Conservation (phyloP, 2,888 invertebrate genomes). For the Apotomis capreana region DNA sequence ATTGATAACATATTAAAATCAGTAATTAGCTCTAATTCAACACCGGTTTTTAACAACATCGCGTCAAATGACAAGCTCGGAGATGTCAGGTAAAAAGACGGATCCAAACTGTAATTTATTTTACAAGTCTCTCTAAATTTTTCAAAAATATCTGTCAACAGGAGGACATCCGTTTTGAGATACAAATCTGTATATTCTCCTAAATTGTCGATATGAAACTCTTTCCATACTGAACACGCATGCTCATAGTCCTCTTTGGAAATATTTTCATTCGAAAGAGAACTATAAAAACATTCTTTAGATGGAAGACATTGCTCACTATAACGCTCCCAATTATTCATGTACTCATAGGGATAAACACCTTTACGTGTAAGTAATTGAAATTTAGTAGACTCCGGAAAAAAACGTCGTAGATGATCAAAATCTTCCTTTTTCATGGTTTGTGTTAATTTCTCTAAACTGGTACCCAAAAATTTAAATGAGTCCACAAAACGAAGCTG, state of each 20-base stretch:
- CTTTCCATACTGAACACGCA: conserved; percentile 8
- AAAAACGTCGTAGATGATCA: conserved; percentile 1
- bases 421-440: conserved; percentile 6
- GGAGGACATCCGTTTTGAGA: conserved; percentile 2
- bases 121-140: conserved; percentile 10
- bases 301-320: conserved; percentile 6
- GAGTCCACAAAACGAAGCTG: conserved; percentile 1
- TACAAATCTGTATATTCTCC: conserved; percentile 13
- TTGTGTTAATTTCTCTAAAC: conserved; percentile 3
- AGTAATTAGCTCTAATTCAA: conserved; percentile 7
- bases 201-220: conserved; percentile 2
- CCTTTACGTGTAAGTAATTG: conserved; percentile 6
- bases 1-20: conserved; percentile 14
- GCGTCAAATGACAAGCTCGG: conserved; percentile 17
- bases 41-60: conserved; percentile 9
- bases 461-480: not conserved
- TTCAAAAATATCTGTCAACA: conserved; percentile 14
- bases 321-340: conserved; percentile 11
- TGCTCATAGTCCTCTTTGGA: conserved; percentile 5
- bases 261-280: conserved; percentile 7
- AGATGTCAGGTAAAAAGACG: conserved; percentile 1
- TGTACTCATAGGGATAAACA: not conserved
- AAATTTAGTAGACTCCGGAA: not conserved
- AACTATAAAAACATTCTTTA: conserved; percentile 3
- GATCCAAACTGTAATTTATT: conserved; percentile 17